Conservation (phyloP, 2,797 vertebrate genomes). For the Sebastiscus tertius region DNA sequence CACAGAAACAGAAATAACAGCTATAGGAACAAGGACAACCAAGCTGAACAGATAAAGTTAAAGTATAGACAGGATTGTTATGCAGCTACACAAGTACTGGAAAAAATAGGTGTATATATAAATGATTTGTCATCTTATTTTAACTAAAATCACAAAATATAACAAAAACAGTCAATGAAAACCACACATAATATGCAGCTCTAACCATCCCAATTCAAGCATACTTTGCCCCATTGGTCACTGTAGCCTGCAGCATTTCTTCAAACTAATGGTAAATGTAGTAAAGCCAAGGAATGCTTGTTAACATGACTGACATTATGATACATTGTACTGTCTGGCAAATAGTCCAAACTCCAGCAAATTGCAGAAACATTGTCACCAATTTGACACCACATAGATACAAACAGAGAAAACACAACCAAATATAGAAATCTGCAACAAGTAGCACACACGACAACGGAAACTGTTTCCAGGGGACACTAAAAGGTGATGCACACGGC, state of each 20-base stretch:
- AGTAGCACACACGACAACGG: background rate
- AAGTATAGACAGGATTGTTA: no score
- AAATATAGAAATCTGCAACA: background rate
- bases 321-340: no score
- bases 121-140: background rate
- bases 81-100: no score
- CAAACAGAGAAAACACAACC: background rate
- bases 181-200: background rate
- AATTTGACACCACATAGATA: background rate
- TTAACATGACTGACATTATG: background rate
- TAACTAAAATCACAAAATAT: background rate
- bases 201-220: background rate
- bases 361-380: background rate
- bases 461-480: background rate
- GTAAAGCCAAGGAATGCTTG: background rate
- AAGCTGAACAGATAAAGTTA: no score
- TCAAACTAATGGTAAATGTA: background rate
- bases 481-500: background rate
- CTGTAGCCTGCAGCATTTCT: background rate
- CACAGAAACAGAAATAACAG: no score
- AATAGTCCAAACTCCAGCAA: background rate
- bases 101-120: background rate
- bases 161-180: background rate
- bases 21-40: no score
- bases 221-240: background rate